Evolutionary conservation across 2,113 vertebrate genomes (phyloP), one percentile per base, ranked within the genome.

Genomic region (Colius striatus): DNA sequence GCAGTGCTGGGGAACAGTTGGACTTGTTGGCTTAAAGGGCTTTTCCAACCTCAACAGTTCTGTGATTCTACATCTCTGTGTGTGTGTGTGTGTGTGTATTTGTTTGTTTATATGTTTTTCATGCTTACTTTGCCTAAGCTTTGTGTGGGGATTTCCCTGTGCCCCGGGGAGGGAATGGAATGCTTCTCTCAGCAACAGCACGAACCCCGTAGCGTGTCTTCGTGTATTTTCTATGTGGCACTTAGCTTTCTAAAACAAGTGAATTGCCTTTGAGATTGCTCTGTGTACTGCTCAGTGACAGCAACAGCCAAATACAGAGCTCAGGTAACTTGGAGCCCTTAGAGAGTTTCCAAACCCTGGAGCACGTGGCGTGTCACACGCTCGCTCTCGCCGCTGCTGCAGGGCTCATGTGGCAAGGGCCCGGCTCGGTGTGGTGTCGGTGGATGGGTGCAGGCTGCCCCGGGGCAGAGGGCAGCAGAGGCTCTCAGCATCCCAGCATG

Each of bases 321-420:
- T 63, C 15, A 14, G n/a, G 21, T 51, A 18, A 29, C 77, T 12
- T 66, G 41, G 60, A 65, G 79, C 21, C 36, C 14, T 9, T 14
- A 25, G 51, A 36, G 14, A 20, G 53, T 26, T 67, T 38, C 55
- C 71, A 63, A 2, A 73, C n/a, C 54, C 30, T 29, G 47, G 8
- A 62, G 77, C 34, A 26, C 0, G 1, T 20, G 61, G 34, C 5
- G 5, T 1, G 1, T 1, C 4, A 17, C 3, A 2, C 16, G 19
- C 32, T 89, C 2, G 1, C 60, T 66, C 30, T 36, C 17, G 10
- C 23, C n/a, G 82, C n/a, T 72, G 10, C 38, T 0, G 2, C 11
- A 16, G 5, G 36, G 36, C n/a, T 74, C 3, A 0, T 5, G 0
- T 17, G 50, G 11, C 26, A 54, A 73, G 30, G 27, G 11, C 50